Evolutionary conservation across 2,797 vertebrate genomes (phyloP).

Genomic region (Hydrophis major): DNA sequence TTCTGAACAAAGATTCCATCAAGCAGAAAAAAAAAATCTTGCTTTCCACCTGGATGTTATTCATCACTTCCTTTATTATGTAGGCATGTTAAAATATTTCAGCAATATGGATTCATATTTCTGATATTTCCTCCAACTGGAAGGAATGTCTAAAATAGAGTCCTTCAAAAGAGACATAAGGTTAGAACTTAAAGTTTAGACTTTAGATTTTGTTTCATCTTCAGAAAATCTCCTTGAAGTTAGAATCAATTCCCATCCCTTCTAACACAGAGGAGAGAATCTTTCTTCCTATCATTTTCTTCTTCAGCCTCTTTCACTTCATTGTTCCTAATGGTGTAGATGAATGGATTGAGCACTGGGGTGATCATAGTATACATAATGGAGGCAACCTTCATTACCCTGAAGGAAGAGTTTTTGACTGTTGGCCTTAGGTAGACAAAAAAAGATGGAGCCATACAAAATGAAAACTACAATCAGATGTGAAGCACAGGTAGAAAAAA

Average conservation of each 20-base stretch:
- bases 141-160: no score
- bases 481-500: constrained; percentile 26
- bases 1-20: no score
- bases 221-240: no score
- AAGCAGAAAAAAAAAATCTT: no score
- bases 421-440: constrained; percentile 33
- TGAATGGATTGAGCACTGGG: constrained; percentile 35
- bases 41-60: no score
- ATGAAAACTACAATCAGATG: constrained; percentile 18
- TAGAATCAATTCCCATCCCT: not conserved
- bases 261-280: not conserved
- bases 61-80: no score
- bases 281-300: not conserved
- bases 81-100: no score
- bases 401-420: constrained; percentile 2
- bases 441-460: constrained; percentile 19
- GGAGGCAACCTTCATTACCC: constrained; percentile 18
- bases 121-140: no score
- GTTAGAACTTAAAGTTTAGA: no score
- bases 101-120: no score
- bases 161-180: no score
- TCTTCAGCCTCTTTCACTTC: constrained; percentile 6
- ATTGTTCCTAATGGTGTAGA: constrained; percentile 37
- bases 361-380: constrained; percentile 31
- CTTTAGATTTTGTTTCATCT: no score